A percentile compares a stretch with the other conserved stretches of the same genome.
Evolutionary conservation across 2,888 invertebrate genomes (phyloP).

Genomic region (Sinodicranocentrus sp.): DNA sequence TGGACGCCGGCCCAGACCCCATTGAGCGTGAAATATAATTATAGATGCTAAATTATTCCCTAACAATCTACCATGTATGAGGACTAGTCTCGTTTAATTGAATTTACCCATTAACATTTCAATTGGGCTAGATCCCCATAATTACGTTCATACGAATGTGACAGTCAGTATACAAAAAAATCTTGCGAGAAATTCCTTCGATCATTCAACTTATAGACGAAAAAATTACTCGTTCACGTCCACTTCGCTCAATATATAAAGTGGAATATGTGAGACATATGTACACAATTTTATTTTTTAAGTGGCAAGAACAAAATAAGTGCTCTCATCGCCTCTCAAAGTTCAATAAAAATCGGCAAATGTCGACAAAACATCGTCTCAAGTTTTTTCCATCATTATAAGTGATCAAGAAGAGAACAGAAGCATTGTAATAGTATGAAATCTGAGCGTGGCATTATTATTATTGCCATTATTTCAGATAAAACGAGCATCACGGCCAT

Average conservation of each 20-base stretch:
- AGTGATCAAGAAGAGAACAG: too few species aligned
- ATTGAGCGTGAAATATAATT: too few species aligned
- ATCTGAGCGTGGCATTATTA: slow-evolving; percentile 16
- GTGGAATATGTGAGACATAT: too few species aligned
- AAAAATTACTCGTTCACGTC: too few species aligned
- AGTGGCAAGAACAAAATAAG: too few species aligned
- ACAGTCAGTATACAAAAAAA: background rate
- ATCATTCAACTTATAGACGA: background rate
- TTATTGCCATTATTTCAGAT: slow-evolving; percentile 28
- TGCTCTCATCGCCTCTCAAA: too few species aligned
- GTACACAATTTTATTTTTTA: background rate
- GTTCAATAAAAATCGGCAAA: too few species aligned
- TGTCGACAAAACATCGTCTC: too few species aligned
- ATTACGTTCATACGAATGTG: background rate
- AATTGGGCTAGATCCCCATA: background rate
- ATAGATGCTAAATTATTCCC: too few species aligned
- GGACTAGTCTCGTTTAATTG: background rate
- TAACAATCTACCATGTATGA: too few species aligned
- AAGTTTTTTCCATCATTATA: too few species aligned
- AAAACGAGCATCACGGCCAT: slow-evolving; percentile 49
- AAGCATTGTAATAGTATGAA: slow-evolving; percentile 16
- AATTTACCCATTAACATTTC: background rate
- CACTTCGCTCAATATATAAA: background rate
- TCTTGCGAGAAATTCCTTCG: background rate
- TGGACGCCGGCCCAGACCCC: background rate